These are phyloP conservation scores for pig (Sus scrofa) DNA, from an alignment of 2,113 vertebrate genomes.

Conservation along the genomic window DNA sequence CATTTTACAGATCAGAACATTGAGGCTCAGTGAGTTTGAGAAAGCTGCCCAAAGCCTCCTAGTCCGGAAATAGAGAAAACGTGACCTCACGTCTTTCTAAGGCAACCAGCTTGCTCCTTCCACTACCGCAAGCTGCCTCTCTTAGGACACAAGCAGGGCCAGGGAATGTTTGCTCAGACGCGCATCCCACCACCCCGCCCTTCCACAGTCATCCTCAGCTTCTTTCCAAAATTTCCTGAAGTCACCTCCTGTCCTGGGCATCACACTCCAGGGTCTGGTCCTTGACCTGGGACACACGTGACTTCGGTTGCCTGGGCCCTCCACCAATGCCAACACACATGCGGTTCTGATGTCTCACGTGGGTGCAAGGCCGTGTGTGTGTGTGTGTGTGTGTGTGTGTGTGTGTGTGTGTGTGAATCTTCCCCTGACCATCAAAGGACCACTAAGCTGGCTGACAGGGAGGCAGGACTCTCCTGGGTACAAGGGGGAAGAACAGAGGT, in stretches of 20 bases:
- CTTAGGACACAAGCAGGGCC: not conserved
- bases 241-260: not conserved
- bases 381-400: not conserved
- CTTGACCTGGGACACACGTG: not conserved
- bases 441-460: fast-evolving
- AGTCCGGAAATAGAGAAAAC: not conserved
- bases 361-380: no score
- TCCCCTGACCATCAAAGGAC: no score
- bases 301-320: not conserved
- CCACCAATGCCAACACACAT: not conserved
- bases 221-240: not conserved
- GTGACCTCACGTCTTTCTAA: not conserved
- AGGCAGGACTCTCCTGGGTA: not conserved
- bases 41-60: not conserved
- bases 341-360: not conserved
- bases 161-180: not conserved
- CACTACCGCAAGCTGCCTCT: not conserved
- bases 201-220: no score
- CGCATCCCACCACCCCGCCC: no score
- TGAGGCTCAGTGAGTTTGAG: not conserved
- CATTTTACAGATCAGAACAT: not conserved
- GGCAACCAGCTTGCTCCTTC: not conserved
- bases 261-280: not conserved
- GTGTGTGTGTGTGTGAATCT: not conserved
- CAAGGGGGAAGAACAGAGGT: not conserved